Evolutionary conservation across 1,140 invertebrate species (phyloP), one percentile per base, ranked within the genome.

Genomic region (Cephus cinctus): DNA sequence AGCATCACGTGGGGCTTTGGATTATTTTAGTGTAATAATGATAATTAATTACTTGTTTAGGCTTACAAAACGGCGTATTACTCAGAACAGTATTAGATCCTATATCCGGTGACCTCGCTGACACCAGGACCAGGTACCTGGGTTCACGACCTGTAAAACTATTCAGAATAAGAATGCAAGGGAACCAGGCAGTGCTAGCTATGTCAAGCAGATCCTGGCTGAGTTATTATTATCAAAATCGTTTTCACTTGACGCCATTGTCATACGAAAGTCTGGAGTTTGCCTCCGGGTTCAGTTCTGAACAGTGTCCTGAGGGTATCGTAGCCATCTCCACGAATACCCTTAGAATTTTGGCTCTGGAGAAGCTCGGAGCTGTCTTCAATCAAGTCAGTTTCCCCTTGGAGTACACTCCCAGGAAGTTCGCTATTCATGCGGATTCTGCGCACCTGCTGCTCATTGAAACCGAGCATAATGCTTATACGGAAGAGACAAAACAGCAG

Each of bases 281-380:
- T 79, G 97, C 98, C 1, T 96, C 95, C 0, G 95, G 96, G 8
- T 99, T 98, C 70, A 94, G 94, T 47, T 98, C 94, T 48, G 96
- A 99, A 76, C 97, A 99, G 73, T 99, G 97, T 81, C 94, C 95
- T 1, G 98, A 99, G 76, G 98, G 96, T 55, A 97, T 99, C 56
- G 98, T 99, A 5, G 97, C 98, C 0, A 99, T 99, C 73, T 97
- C 96, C 0, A 92, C 92, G 1, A 99, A 99, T 63, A 99, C 96
- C 0, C 78, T 99, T 19, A 83, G 95, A 54, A 99, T 99, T 83
- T 84, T 99, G 65, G 96, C 97, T 0, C 76, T 99, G 11, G 98
- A 99, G 74, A 99, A 99, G 75, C 77, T 99, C 0, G 98, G 98
- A 0, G 96, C 94, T 0, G 94, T 99, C 3, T 99, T 99, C 66